Conservation (phyloP, 2,797 vertebrate species). For the Leucoraja ocellata region DNA sequence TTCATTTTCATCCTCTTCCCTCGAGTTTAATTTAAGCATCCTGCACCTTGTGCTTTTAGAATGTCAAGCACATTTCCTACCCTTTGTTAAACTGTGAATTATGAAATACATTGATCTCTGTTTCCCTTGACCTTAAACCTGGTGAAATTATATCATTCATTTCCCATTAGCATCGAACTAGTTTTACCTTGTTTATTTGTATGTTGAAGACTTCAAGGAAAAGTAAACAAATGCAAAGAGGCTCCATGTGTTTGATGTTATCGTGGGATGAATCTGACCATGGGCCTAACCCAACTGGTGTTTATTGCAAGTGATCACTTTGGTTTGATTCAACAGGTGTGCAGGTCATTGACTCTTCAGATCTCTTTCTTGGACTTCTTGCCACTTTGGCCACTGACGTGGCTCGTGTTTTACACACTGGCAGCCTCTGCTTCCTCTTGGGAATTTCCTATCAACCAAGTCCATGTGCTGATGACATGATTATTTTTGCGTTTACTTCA, state of each 20-base stretch:
- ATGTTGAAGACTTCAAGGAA: neutral
- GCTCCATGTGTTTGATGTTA: neutral
- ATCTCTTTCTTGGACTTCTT: conserved; percentile 17
- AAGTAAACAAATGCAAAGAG: neutral
- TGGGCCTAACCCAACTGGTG: neutral
- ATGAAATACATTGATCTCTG: neutral
- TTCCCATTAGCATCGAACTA: neutral
- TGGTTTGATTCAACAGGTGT: conserved; percentile 26
- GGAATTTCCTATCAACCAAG: conserved; percentile 10
- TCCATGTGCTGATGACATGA: neutral
- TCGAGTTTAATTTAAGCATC: too few relatives aligned
- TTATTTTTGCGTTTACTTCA: neutral
- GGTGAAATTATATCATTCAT: neutral
- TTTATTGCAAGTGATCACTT: conserved; percentile 1
- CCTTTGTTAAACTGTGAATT: neutral
- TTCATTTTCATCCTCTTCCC: too few relatives aligned
- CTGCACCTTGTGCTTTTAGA: neutral
- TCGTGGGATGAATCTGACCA: neutral
- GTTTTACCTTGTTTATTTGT: neutral
- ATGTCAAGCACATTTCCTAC: neutral
- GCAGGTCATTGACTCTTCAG: conserved; percentile 13
- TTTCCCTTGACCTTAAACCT: neutral
- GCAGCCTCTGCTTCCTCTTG: conserved; percentile 13
- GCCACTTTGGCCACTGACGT: neutral
- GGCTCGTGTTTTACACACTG: neutral